Evolutionary conservation across 1,140 invertebrate species (phyloP), one percentile per base, ranked within the genome.

Genomic region (Mylabris phalerata): DNA sequence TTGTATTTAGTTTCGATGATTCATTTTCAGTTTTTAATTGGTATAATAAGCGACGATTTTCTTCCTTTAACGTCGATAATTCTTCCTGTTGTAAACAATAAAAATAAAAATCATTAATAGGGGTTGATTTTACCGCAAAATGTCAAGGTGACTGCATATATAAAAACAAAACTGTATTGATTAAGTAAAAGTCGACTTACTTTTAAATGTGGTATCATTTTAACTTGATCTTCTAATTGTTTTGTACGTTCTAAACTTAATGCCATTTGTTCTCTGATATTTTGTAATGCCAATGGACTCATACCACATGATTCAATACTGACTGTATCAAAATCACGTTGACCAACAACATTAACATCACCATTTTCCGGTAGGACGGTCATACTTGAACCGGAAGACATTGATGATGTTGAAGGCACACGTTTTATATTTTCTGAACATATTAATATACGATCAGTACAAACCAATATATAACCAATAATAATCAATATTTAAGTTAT

Each of bases 211-310:
- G 90, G 90, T 73, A 94, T 87, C 39, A 81, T 73, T 78, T 91
- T 92, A 13, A 91, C 87, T 78, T 91, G 87, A 71, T 90, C 87
- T 75, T 93, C 90, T 57, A 93, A 75, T 67, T 92, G 87, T 69
- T 80, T 84, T 74, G 92, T 85, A 43, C 86, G 77, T 69, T 87
- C 82, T 48, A 92, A 75, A 67, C 88, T 90, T 10, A 83, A 68
- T 2, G 88, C 87, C 87, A 92, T 87, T 71, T 89, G 85, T 67
- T 88, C 81, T 59, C 85, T 76, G 54, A 88, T 85, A 58, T 78
- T 80, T 77, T 85, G 74, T 5, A 72, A 62, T 24, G 65, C 65
- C 19, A 60, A 55, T 39, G 70, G 66, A 57, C 62, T 71, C 5
- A 71, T 60, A 25, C 64, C 65, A 55, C 51, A 68, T 11, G 67